These are phyloP conservation scores for Tipula vernalis DNA, from an alignment of 2,888 invertebrate species.

Conservation along the genomic window DNA sequence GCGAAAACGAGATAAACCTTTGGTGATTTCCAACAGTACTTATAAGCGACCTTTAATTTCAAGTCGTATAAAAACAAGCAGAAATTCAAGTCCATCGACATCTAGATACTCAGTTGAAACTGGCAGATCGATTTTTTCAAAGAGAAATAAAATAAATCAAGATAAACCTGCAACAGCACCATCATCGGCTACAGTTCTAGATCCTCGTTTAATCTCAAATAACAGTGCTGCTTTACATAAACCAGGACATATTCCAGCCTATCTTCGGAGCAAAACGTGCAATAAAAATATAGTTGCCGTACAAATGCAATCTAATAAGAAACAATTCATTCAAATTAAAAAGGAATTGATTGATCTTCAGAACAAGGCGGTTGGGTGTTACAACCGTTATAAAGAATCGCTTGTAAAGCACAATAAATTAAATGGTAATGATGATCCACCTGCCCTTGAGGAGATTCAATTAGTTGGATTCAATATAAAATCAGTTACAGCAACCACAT, in stretches of 20 bases:
- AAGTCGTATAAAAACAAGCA: background rate
- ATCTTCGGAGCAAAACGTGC: background rate
- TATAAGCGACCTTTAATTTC: background rate
- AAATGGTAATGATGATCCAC: conserved; percentile 11
- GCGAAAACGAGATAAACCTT: background rate
- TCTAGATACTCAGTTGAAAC: background rate
- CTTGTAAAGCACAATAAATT: conserved; percentile 13
- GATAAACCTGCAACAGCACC: background rate
- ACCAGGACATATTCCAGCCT: conserved; percentile 12
- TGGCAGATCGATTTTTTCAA: background rate
- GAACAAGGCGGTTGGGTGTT: background rate
- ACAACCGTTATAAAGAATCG: conserved; percentile 13
- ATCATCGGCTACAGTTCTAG: background rate
- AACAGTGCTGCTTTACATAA: background rate
- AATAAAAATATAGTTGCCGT: background rate
- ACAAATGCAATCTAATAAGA: background rate
- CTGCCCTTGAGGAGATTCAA: conserved; percentile 13
- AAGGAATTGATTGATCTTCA: background rate
- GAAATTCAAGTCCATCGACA: background rate
- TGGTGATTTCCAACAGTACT: background rate
- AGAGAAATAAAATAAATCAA: background rate
- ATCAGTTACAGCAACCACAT: background rate
- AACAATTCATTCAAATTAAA: background rate
- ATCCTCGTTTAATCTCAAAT: background rate
- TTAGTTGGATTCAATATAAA: background rate